phyloP scores from a whole-genome alignment of 1,140 invertebrate species.

The Drosophila ogumai region DNA sequence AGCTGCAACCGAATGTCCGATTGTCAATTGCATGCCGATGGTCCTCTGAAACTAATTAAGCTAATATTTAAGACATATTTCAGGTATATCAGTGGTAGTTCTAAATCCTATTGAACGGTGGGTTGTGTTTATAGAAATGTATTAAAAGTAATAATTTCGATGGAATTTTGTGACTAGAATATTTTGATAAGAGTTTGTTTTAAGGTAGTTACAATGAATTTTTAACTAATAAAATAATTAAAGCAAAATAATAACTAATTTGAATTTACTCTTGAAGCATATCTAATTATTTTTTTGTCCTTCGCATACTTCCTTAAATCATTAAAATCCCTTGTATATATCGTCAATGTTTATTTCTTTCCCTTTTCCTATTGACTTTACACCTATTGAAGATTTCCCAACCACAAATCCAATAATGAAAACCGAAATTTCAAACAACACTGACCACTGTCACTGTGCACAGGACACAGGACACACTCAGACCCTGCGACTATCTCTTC shows the following conservation, averaged over 20 bases:
- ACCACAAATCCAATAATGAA: slow-evolving; percentile 34
- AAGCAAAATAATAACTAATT: too few species aligned
- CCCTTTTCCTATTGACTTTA: slow-evolving; percentile 17
- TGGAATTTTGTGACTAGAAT: not conserved
- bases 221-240: too few species aligned
- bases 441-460: slow-evolving; percentile 36
- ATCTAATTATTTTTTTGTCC: not conserved
- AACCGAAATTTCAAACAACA: slow-evolving; percentile 37
- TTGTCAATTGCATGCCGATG: slow-evolving; percentile 20
- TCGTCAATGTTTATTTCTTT: not conserved
- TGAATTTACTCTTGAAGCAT: too few species aligned
- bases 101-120: slow-evolving; percentile 7
- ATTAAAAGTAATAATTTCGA: not conserved
- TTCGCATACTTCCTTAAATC: not conserved
- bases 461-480: not conserved
- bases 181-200: not conserved
- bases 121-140: not conserved
- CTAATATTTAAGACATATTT: slow-evolving; percentile 52
- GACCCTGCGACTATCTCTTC: not conserved
- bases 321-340: too few species aligned
- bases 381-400: not conserved
- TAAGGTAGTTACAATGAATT: too few species aligned
- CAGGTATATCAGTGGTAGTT: slow-evolving; percentile 6
- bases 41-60: slow-evolving; percentile 66
- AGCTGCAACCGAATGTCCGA: slow-evolving; percentile 6